Conservation (phyloP, 92 coral and sea anemone genomes). For the Epizoanthus illoricatus region DNA sequence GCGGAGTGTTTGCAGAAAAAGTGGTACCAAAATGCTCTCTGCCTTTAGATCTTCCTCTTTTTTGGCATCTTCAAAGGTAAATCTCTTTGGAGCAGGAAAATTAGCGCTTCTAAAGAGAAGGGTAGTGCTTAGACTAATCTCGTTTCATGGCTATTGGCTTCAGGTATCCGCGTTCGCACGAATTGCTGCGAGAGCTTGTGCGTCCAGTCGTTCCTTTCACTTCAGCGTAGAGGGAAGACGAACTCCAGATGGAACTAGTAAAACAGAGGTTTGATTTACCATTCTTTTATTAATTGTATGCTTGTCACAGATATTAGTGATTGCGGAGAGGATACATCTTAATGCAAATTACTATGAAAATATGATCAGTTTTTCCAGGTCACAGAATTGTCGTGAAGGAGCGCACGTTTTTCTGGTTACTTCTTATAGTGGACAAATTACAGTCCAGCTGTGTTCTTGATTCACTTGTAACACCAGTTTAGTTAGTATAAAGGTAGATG, state of each 20-base stretch:
- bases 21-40: constrained; percentile 52
- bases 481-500: not conserved
- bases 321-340: not conserved
- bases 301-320: not conserved
- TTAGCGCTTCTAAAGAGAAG: not conserved
- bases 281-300: not conserved
- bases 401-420: not conserved
- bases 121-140: not conserved
- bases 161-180: constrained; percentile 65
- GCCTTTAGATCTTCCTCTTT: constrained; percentile 48
- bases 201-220: constrained; percentile 73
- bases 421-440: too few relatives aligned
- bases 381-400: not conserved
- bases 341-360: not conserved
- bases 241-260: constrained; percentile 70
- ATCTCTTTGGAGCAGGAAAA: not conserved
- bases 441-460: not conserved
- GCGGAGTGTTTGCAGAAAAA: constrained; percentile 10
- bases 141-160: constrained; percentile 4
- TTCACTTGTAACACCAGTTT: not conserved
- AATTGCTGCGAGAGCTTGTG: constrained; percentile 50
- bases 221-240: constrained; percentile 79
- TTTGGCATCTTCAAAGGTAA: constrained; percentile 59
- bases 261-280: constrained; percentile 71
- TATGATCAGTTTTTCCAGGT: not conserved